These are phyloP conservation scores for Plusia festucae DNA, from an alignment of 2,888 invertebrate genomes.

Conservation along the genomic window DNA sequence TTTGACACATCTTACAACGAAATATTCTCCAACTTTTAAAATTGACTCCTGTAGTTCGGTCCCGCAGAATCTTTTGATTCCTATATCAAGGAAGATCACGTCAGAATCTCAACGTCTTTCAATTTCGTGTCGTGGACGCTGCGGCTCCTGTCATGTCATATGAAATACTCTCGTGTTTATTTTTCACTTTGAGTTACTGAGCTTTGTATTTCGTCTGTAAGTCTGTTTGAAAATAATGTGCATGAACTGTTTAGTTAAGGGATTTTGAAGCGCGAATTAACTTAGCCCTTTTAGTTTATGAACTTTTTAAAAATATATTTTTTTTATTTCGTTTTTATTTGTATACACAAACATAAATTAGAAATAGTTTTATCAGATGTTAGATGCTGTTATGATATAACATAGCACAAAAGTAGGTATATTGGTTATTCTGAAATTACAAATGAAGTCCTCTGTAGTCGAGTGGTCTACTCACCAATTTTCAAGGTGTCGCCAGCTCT, in stretches of 20 bases:
- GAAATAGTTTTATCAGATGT: too few species aligned
- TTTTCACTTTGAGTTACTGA: background rate
- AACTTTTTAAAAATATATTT: too few species aligned
- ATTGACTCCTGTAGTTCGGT: background rate
- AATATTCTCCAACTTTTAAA: background rate
- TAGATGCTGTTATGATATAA: too few species aligned
- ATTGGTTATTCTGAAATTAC: too few species aligned
- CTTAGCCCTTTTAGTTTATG: too few species aligned
- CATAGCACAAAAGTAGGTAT: too few species aligned
- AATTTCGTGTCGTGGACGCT: slow-evolving; percentile 15
- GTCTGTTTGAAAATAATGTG: background rate
- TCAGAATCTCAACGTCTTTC: slow-evolving; percentile 36
- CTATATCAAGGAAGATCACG: slow-evolving; percentile 29
- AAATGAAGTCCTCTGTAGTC: too few species aligned
- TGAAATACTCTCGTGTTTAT: background rate
- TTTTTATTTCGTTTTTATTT: too few species aligned
- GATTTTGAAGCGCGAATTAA: background rate
- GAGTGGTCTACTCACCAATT: too few species aligned
- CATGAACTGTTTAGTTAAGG: background rate
- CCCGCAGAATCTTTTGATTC: slow-evolving; percentile 24
- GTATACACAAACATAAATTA: too few species aligned
- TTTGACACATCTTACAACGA: background rate
- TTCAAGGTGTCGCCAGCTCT: too few species aligned
- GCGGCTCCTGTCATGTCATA: background rate
- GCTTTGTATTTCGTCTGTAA: background rate